A percentile compares a stretch with the other conserved stretches of the same genome.
Evolutionary conservation across 1,140 invertebrate species (phyloP).

Genomic region (Aphidius ervi): DNA sequence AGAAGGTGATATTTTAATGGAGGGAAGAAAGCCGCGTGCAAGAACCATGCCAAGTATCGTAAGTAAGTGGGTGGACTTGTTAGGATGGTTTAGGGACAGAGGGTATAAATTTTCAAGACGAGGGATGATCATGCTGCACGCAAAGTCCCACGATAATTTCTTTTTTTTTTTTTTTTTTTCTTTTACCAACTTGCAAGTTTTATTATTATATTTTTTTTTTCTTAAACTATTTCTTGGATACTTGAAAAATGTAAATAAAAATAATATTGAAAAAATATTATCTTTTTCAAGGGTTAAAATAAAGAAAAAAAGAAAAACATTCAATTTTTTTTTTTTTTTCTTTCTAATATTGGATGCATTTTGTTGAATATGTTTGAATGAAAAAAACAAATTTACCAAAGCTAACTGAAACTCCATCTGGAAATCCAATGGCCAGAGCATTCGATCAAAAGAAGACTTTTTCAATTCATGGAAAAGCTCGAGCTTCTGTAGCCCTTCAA

Average conservation of each 20-base stretch:
- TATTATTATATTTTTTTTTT: no score
- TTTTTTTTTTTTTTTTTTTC: conserved; percentile 22
- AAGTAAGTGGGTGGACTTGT: conserved; percentile 53
- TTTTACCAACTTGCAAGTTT: conserved; percentile 1
- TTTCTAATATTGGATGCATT: background rate
- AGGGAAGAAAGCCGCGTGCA: conserved; percentile 16
- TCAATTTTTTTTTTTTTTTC: no score
- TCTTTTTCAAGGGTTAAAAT: no score
- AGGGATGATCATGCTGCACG: conserved; percentile 51
- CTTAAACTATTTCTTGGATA: no score
- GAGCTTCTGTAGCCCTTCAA: no score
- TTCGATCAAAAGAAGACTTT: background rate
- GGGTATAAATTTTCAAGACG: conserved; percentile 51
- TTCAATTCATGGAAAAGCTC: conserved; percentile 16
- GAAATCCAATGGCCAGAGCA: conserved; percentile 7
- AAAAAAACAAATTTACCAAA: conserved; percentile 7
- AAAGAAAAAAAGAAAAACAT: no score
- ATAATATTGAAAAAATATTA: no score
- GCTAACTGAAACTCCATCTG: conserved; percentile 4
- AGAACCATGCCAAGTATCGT: conserved; percentile 27
- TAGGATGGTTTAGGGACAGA: conserved; percentile 48
- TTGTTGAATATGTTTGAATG: background rate
- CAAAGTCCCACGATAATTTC: conserved; percentile 37
- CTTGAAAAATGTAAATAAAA: no score
- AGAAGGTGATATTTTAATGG: conserved; percentile 50